Percentiles rank a stretch among this genome's conserved stretches.
These are phyloP conservation scores for Liodrosophila aerea DNA, from an alignment of 2,888 invertebrate genomes.

Conservation along the genomic window DNA sequence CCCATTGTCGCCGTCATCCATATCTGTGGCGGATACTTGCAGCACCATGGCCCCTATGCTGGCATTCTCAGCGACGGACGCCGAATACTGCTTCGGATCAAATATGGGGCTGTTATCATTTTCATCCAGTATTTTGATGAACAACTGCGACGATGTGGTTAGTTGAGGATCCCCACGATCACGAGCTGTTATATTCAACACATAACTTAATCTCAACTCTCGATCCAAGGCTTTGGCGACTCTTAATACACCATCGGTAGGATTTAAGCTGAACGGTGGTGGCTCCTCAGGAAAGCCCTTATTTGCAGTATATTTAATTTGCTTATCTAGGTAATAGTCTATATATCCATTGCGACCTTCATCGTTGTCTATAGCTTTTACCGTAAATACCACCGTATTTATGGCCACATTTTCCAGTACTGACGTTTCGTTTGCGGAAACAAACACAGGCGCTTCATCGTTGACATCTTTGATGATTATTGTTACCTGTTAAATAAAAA, in stretches of 20 bases:
- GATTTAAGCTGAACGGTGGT: constrained; percentile 90
- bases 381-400: constrained; percentile 93
- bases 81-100: constrained; percentile 94
- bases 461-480: constrained; percentile 94
- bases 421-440: constrained; percentile 89
- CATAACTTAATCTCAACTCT: constrained; percentile 89
- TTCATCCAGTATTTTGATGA: constrained; percentile 91
- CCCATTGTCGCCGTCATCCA: constrained; percentile 94
- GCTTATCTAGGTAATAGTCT: constrained; percentile 87
- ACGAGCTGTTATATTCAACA: constrained; percentile 90
- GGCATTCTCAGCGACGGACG: constrained; percentile 95
- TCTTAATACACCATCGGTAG: constrained; percentile 92
- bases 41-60: constrained; percentile 95
- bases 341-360: constrained; percentile 96
- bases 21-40: constrained; percentile 94
- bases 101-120: constrained; percentile 95
- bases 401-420: constrained; percentile 92
- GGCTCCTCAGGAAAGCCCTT: constrained; percentile 16
- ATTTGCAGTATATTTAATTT: neutral
- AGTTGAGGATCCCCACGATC: constrained; percentile 94
- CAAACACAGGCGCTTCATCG: constrained; percentile 94
- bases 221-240: constrained; percentile 94
- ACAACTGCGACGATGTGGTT: constrained; percentile 87
- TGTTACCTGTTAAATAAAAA: constrained; percentile 86
- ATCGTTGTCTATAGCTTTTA: constrained; percentile 94